Percentiles rank a stretch among this genome's conserved stretches.
These are phyloP conservation scores for Magallana nippona DNA, from an alignment of 2,888 invertebrate genomes.

Conservation along the genomic window DNA sequence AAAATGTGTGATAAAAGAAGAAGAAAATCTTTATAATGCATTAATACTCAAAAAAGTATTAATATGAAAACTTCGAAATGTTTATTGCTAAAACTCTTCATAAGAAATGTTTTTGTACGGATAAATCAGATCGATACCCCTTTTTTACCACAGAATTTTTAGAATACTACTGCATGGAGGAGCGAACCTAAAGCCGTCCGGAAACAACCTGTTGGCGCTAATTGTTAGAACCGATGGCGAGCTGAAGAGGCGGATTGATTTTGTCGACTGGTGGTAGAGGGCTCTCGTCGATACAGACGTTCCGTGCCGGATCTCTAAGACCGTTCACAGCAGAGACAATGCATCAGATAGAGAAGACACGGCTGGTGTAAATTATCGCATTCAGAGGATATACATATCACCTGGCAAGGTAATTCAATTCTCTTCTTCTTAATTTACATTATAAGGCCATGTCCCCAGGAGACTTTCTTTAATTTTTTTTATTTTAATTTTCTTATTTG, in stretches of 20 bases:
- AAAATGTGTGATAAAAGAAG: no score
- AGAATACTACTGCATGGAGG: no score
- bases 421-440: neutral
- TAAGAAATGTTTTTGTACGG: no score
- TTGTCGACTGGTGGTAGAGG: neutral
- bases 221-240: conserved; percentile 26
- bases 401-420: neutral
- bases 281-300: conserved; percentile 23
- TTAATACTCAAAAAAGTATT: no score
- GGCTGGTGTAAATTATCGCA: neutral
- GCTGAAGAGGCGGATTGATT: conserved; percentile 29
- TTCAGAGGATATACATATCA: neutral
- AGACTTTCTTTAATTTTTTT: no score
- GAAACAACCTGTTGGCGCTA: conserved; percentile 14
- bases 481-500: no score
- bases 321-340: neutral
- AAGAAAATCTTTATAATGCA: no score
- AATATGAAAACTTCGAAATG: no score
- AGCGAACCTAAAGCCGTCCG: neutral
- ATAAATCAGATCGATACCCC: no score
- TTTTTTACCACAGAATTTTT: no score
- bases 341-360: neutral
- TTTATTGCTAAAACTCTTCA: no score
- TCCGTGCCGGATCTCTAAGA: neutral
- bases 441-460: no score